These are phyloP conservation scores for Homalodisca vitripennis DNA, from an alignment of 1,140 invertebrate species.

Conservation along the genomic window DNA sequence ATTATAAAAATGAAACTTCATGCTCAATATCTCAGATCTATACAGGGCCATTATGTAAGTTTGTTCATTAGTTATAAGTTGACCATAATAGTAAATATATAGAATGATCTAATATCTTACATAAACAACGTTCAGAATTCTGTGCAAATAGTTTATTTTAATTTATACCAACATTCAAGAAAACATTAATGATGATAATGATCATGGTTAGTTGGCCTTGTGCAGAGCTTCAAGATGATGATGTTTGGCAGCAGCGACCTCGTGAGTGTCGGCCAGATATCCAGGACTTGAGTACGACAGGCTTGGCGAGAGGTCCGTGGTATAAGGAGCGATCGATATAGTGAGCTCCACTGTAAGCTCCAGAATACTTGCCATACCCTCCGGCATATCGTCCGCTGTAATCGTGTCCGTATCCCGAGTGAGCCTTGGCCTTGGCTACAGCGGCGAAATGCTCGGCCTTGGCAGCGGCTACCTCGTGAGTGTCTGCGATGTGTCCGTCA, in stretches of 20 bases:
- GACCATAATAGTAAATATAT: no score
- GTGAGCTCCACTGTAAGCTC: slow-evolving; percentile 24
- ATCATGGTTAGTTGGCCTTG: no score
- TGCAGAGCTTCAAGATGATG: slow-evolving; percentile 27
- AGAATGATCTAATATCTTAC: no score
- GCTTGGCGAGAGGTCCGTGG: slow-evolving; percentile 23
- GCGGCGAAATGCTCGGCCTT: slow-evolving; percentile 37
- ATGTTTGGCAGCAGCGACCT: slow-evolving; percentile 38
- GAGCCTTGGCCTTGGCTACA: slow-evolving; percentile 25
- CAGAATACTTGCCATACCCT: neutral
- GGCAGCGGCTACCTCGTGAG: slow-evolving; percentile 38
- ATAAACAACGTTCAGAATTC: no score
- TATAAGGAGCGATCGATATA: slow-evolving; percentile 11
- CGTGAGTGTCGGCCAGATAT: slow-evolving; percentile 33
- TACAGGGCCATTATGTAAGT: no score
- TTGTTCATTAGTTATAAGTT: no score
- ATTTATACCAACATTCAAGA: no score
- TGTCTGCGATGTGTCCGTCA: slow-evolving; percentile 33
- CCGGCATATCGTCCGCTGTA: neutral
- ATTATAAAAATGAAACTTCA: no score
- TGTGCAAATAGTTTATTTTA: no score
- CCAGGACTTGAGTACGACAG: slow-evolving; percentile 29
- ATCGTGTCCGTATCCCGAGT: neutral
- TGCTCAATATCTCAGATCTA: no score
- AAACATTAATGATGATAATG: no score